These are phyloP conservation scores for Drosophila neocordata DNA, from an alignment of 1,140 invertebrate genomes.

Conservation along the genomic window DNA sequence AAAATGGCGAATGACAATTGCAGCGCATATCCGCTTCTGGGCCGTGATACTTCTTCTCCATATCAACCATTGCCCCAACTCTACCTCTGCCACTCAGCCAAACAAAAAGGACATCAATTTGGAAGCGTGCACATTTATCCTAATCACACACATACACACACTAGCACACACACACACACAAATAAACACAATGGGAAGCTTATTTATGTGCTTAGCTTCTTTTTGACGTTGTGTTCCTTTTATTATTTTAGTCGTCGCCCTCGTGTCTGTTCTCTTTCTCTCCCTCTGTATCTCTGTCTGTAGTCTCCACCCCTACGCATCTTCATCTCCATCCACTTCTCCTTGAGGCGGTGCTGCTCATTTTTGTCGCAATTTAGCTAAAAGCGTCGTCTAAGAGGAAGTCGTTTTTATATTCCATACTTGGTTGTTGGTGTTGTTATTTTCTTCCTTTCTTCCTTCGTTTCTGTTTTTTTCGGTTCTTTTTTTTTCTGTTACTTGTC, in stretches of 20 bases:
- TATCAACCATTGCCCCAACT: neutral
- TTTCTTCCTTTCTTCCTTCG: conserved; percentile 13
- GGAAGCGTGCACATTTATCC: conserved; percentile 77
- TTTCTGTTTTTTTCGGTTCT: no score
- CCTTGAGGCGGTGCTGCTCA: conserved; percentile 53
- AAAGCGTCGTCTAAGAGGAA: conserved; percentile 79
- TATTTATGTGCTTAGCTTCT: conserved; percentile 76
- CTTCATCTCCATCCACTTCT: neutral
- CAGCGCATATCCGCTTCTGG: conserved; percentile 78
- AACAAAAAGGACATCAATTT: conserved; percentile 60
- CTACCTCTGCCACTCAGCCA: conserved; percentile 6
- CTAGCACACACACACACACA: conserved; percentile 9
- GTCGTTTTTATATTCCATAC: conserved; percentile 73
- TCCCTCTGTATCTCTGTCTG: neutral
- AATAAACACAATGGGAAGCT: conserved; percentile 40
- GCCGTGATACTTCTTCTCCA: neutral
- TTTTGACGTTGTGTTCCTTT: conserved; percentile 70
- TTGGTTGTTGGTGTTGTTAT: conserved; percentile 1
- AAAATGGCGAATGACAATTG: conserved; percentile 71
- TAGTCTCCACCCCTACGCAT: neutral
- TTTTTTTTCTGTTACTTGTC: conserved; percentile 16
- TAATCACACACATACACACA: conserved; percentile 66
- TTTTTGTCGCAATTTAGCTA: conserved; percentile 81
- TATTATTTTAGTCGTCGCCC: conserved; percentile 73
- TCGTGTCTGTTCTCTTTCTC: neutral